Evolutionary conservation across 2,113 vertebrate genomes (phyloP), one percentile per base, ranked within the genome.

Genomic region (Ranitomeya variabilis): DNA sequence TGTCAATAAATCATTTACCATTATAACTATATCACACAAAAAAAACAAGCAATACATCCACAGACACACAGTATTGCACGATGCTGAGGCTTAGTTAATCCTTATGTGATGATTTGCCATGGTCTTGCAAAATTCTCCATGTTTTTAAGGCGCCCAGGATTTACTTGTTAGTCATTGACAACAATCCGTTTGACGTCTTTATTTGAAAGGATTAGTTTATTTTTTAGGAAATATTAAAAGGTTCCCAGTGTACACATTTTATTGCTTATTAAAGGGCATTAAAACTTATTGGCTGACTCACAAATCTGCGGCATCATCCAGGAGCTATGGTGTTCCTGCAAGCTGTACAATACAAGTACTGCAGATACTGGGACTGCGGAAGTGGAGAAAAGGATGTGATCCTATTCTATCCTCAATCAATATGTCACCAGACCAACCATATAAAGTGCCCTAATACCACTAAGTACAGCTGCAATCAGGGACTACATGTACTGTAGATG

Each of bases 271-370:
- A 52, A n/a, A 37, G 52, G 73, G 31, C 57, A 45, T 62, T 2
- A 76, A 59, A 37, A 37, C 69, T 62, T 21, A 51, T 59, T 55
- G 6, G n/a, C 54, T 86, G 85, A 86, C 83, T 85, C 83, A 76
- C 73, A 77, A 45, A 60, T 37, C 23, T n/a, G 37, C 81, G 69
- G 19, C 62, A 51, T 66, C 80, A 66, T 66, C 37, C 2, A 45
- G 60, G n/a, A 64, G 18, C 26, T 45, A 10, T 21, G 6, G 31
- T 6, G 8, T 15, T 67, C 3, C 45, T 52, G 74, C 37, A 77
- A 55, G 16, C 19, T 54, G 80, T 6, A 60, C 60, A 45, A n/a
- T 57, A 37, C 26, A 67, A 45, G 16, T 23, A 45, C 37, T 54
- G 62, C 19, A n/a, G 37, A 52, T 83, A 31, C 26, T 7, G 23